Evolutionary conservation across 2,888 invertebrate genomes (phyloP).

Genomic region (Unio pictorum): DNA sequence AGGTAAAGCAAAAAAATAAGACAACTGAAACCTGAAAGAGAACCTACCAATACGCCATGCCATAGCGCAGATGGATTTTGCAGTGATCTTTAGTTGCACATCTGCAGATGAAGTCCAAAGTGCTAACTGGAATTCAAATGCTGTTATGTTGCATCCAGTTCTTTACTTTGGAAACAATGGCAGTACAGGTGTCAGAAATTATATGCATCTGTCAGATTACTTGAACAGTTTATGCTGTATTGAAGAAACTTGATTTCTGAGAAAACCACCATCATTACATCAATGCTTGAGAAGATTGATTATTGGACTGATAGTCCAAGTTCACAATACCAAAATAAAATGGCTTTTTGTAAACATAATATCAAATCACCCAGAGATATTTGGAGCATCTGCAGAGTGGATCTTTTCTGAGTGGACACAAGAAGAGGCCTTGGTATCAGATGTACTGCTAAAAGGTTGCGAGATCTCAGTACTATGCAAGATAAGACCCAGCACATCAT

Average conservation of each 20-base stretch:
- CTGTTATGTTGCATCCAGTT: conserved; percentile 31
- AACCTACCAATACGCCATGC: conserved; percentile 16
- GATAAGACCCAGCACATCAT: conserved; percentile 4
- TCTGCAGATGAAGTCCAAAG: conserved; percentile 25
- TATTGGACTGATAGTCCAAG: conserved; percentile 37
- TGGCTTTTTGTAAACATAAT: conserved; percentile 9
- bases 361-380: conserved; percentile 15
- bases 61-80: conserved; percentile 36
- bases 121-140: conserved; percentile 32
- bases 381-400: conserved; percentile 20
- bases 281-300: conserved; percentile 8
- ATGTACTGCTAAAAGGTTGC: conserved; percentile 15
- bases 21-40: conserved; percentile 14
- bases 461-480: conserved; percentile 20
- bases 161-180: conserved; percentile 15
- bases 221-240: conserved; percentile 14
- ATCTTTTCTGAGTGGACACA: conserved; percentile 25
- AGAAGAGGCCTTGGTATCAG: conserved; percentile 28
- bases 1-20: conserved; percentile 16
- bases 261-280: neutral
- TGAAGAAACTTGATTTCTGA: conserved; percentile 21
- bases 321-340: conserved; percentile 31
- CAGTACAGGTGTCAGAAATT: conserved; percentile 11
- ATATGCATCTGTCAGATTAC: conserved; percentile 29
- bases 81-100: conserved; percentile 15